phyloP scores from a whole-genome alignment of 2,888 invertebrate genomes.

The Neoitamus cyanurus region DNA sequence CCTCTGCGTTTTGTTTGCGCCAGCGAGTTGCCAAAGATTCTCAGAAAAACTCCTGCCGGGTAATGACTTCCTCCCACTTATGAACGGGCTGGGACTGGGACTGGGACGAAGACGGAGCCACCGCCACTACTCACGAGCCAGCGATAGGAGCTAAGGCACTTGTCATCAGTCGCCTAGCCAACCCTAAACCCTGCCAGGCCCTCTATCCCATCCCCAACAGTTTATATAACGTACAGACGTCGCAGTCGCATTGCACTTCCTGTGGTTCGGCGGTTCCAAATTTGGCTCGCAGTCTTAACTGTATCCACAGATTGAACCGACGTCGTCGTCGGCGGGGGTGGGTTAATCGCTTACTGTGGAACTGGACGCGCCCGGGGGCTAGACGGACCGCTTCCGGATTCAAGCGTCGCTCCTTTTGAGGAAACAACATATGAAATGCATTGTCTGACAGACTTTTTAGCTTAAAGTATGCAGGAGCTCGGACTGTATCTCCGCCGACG shows the following conservation, averaged over 20 bases:
- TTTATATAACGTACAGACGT: slow-evolving; percentile 24
- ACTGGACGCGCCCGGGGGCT: neutral
- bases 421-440: slow-evolving; percentile 14
- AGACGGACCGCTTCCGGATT: slow-evolving; percentile 23
- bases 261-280: slow-evolving; percentile 28
- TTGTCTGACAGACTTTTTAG: slow-evolving; percentile 18
- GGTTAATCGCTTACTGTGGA: neutral
- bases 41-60: slow-evolving; percentile 4
- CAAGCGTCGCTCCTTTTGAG: slow-evolving; percentile 12
- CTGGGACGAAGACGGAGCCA: neutral
- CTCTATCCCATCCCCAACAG: neutral
- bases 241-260: slow-evolving; percentile 35
- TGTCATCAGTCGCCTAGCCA: neutral
- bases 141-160: neutral
- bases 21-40: slow-evolving; percentile 20
- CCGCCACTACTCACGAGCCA: neutral
- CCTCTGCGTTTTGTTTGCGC: slow-evolving; percentile 19
- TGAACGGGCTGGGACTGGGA: neutral
- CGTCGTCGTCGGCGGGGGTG: slow-evolving; percentile 22
- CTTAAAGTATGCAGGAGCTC: neutral
- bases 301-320: slow-evolving; percentile 15
- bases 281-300: slow-evolving; percentile 39
- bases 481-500: neutral
- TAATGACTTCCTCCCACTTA: slow-evolving; percentile 34
- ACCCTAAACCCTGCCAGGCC: neutral